Conservation (phyloP, 2,797 vertebrate genomes). For the Enteromius trimaculatus region DNA sequence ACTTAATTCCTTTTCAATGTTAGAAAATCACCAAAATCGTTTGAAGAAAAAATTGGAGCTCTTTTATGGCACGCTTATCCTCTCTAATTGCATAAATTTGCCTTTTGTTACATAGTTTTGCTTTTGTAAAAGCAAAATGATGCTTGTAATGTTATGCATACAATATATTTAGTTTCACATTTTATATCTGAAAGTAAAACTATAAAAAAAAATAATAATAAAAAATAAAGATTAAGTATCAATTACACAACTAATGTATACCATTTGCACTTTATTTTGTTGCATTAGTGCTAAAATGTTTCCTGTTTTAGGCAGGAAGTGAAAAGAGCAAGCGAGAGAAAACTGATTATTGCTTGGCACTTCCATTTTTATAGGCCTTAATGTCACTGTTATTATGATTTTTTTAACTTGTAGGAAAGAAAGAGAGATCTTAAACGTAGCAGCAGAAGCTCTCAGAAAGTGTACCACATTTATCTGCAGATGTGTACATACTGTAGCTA, state of each 20-base stretch:
- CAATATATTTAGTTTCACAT: no score
- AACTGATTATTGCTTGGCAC: background rate
- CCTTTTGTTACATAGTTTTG: no score
- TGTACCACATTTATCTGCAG: background rate
- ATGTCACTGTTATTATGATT: background rate
- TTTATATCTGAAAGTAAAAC: no score
- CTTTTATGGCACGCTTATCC: no score
- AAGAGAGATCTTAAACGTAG: background rate
- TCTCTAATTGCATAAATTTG: no score
- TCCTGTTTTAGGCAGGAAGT: background rate
- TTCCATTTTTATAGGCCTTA: background rate
- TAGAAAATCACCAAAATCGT: no score
- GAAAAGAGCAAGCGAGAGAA: background rate
- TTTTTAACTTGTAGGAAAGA: background rate
- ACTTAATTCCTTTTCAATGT: no score
- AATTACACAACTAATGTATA: background rate
- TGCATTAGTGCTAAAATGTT: background rate
- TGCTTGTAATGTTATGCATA: no score
- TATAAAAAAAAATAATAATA: background rate
- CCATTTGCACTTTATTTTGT: slow-evolving; percentile 2
- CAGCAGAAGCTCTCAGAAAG: background rate
- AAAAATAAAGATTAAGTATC: background rate
- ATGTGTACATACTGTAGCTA: background rate
- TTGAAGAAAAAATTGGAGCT: no score
- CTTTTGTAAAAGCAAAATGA: no score